Base-by-base conservation (phyloP, 2,113 vertebrate species). In the Eubucco bourcierii region DNA sequence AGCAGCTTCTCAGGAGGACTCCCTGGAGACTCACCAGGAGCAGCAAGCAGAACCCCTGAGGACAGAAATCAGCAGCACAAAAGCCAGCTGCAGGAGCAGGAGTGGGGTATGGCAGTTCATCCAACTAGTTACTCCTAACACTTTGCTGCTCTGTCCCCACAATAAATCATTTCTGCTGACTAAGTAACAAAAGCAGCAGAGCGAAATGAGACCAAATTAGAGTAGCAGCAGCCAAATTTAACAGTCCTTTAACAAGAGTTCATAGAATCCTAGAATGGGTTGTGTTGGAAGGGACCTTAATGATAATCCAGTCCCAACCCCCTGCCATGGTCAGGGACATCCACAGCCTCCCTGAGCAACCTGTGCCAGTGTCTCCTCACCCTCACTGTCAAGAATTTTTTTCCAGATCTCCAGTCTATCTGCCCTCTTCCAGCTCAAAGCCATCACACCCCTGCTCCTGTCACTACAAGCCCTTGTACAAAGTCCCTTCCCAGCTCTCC, bases 1-100 rank as follows among this genome's bases (percentile, higher is more conserved):
- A 97, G 89, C 98, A 37, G 97, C 98, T 61, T 97, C 99, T 74
- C 98, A 98, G 77, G 98, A 98, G 15, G 98, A 98, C 59, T 98
- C 92, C 64, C 96, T 98, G 83, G 98, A 99, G 39, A 98, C 98
- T 34, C 95, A 92, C 34, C 97, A 95, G 6, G 99, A 99, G 88
- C 98, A 99, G 88, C 98, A 98, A 76, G 87, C 75, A 55, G 98
- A 99, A 53, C 98, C 95, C 13, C 97, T 98, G 52, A 97, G 96
- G 61, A 96, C 97, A 87, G 98, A 99, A 27, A 79, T 99, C 85
- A 97, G 7, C 67, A 75, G 84, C 77, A 97, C 98, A 95, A 99
- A 98, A 96, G 96, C 97, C 91, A 98, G 94, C 97, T 98, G 97
- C 97, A 98, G 93, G 91, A 97, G 80, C 97, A 98, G 96, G 73